Conservation (phyloP, 2,797 vertebrate genomes). For the Synanceia verrucosa region DNA sequence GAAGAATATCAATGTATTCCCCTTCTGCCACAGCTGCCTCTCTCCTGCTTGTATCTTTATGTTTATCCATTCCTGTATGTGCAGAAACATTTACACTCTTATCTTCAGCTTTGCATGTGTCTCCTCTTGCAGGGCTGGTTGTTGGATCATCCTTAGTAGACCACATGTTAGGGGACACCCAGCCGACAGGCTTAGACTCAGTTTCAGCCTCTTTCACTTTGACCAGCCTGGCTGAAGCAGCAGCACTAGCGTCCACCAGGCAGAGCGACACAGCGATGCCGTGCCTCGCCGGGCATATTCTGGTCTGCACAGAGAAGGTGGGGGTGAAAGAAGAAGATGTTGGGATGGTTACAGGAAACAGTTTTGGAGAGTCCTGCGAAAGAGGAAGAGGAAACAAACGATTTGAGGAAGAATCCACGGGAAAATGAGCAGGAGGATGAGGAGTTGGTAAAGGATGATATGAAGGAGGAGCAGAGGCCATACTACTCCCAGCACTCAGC, state of each 20-base stretch:
- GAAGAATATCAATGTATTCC: constrained; percentile 87
- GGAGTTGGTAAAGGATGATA: constrained; percentile 41
- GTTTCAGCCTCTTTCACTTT: constrained; percentile 74
- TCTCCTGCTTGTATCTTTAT: constrained; percentile 22
- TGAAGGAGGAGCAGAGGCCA: constrained; percentile 63
- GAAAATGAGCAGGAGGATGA: constrained; percentile 36
- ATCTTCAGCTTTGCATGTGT: constrained; percentile 20
- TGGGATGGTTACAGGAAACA: constrained; percentile 29
- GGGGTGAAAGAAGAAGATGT: constrained; percentile 49
- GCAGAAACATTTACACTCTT: constrained; percentile 17
- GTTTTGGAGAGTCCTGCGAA: constrained; percentile 30
- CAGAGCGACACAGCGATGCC: constrained; percentile 83
- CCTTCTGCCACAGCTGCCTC: constrained; percentile 70
- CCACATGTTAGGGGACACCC: constrained; percentile 79
- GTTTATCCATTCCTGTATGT: constrained; percentile 32
- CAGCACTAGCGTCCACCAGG: constrained; percentile 71
- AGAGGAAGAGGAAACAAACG: constrained; percentile 13
- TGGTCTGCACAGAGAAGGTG: constrained; percentile 79
- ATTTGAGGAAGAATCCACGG: constrained; percentile 32
- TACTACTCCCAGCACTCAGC: constrained; percentile 58
- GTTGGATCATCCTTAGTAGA: constrained; percentile 50
- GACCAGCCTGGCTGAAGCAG: constrained; percentile 62
- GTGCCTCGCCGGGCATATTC: constrained; percentile 83
- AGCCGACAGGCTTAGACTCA: constrained; percentile 61
- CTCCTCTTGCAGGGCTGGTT: not conserved